These are phyloP conservation scores for Agrilus planipennis DNA, from an alignment of 1,140 invertebrate species.

Conservation along the genomic window DNA sequence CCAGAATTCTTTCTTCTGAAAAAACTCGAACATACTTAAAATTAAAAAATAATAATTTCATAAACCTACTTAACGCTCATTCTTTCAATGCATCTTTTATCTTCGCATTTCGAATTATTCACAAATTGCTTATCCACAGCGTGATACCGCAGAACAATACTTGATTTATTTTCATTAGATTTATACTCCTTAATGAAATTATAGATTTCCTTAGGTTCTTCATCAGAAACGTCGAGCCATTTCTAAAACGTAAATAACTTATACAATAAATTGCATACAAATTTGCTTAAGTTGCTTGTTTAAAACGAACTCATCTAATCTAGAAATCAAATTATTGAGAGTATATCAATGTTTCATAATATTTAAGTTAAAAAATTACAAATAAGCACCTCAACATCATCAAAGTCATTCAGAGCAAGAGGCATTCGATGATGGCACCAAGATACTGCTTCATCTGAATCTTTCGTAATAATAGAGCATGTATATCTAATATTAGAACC, in stretches of 20 bases:
- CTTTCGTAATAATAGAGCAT: slow-evolving; percentile 68
- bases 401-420: slow-evolving; percentile 54
- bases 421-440: slow-evolving; percentile 75
- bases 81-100: slow-evolving; percentile 8
- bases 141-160: slow-evolving; percentile 5
- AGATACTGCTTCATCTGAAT: slow-evolving; percentile 52
- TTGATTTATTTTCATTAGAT: slow-evolving; percentile 1
- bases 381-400: slow-evolving; percentile 50
- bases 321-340: neutral
- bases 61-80: slow-evolving; percentile 6
- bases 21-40: too few species aligned
- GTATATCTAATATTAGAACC: slow-evolving; percentile 40
- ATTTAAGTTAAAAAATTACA: neutral
- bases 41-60: too few species aligned
- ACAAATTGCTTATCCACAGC: slow-evolving; percentile 9
- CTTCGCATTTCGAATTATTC: slow-evolving; percentile 6
- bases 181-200: neutral
- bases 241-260: slow-evolving; percentile 1
- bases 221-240: neutral
- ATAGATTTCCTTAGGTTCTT: neutral
- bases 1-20: too few species aligned
- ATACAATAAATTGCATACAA: neutral
- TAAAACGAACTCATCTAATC: neutral
- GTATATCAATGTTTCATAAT: neutral
- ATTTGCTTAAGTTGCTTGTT: neutral